Percentiles rank a stretch among this genome's conserved stretches.
Evolutionary conservation across 2,888 invertebrate species (phyloP).

Genomic region (Xylota segnis): DNA sequence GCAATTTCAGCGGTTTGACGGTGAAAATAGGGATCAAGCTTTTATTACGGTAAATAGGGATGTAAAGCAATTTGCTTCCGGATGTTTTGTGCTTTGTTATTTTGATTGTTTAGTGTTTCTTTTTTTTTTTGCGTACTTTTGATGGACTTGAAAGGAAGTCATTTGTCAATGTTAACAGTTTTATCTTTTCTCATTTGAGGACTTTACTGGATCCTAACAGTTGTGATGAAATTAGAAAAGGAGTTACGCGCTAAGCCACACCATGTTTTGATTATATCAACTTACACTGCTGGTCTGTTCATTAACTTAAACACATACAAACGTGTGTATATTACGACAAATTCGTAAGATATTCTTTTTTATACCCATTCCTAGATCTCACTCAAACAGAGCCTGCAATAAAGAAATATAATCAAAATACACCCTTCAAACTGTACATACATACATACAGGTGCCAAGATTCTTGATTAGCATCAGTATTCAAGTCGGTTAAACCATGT

Average conservation of each 20-base stretch:
- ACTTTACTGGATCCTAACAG: no score
- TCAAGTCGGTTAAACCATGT: no score
- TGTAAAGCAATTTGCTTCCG: conserved; percentile 34
- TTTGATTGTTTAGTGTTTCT: neutral
- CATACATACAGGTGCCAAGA: no score
- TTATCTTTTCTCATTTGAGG: neutral
- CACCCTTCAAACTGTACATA: no score
- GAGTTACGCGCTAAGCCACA: no score
- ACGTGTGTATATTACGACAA: neutral
- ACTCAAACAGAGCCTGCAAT: no score
- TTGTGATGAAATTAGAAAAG: no score
- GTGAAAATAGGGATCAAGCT: conserved; percentile 34
- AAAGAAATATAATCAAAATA: no score
- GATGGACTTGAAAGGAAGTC: neutral
- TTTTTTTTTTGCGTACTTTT: neutral
- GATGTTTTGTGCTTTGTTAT: conserved; percentile 26
- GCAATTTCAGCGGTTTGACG: conserved; percentile 46
- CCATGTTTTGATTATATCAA: no score
- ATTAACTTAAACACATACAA: neutral
- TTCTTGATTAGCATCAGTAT: no score
- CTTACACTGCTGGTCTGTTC: no score
- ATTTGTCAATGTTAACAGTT: conserved; percentile 1
- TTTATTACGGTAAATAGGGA: conserved; percentile 35
- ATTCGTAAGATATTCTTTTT: neutral
- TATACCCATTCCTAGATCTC: no score